Evolutionary conservation across 2,888 invertebrate species (phyloP).

Genomic region (Spilarctia lutea): DNA sequence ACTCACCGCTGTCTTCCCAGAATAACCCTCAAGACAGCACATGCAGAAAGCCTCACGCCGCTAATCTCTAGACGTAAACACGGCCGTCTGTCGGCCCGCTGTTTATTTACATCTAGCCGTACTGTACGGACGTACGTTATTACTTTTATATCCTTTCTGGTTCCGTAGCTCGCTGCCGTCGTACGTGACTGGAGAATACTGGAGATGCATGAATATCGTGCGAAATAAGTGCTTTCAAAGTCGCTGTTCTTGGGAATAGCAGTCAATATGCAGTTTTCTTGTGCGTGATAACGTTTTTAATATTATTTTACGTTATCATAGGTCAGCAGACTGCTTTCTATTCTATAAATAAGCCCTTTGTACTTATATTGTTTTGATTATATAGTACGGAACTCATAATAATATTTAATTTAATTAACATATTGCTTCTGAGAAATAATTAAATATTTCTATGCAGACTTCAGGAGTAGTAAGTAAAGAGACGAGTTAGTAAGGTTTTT

Average conservation of each 20-base stretch:
- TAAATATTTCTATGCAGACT: too few relatives aligned
- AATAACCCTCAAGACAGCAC: conserved; percentile 55
- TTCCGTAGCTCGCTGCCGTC: neutral
- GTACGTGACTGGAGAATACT: conserved; percentile 1
- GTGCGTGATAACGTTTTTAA: conserved; percentile 8
- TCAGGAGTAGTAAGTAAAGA: too few relatives aligned
- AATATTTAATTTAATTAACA: too few relatives aligned
- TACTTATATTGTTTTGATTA: neutral
- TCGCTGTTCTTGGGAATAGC: neutral
- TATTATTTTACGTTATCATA: neutral
- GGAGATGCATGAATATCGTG: neutral
- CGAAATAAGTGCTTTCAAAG: neutral
- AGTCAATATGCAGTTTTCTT: conserved; percentile 4
- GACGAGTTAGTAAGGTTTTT: too few relatives aligned
- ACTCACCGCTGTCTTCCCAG: conserved; percentile 35
- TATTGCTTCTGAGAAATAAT: too few relatives aligned
- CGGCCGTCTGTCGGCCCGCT: conserved; percentile 44
- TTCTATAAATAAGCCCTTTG: neutral
- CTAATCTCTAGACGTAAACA: conserved; percentile 78
- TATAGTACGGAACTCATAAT: neutral
- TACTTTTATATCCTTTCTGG: conserved; percentile 12
- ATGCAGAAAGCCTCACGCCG: conserved; percentile 57
- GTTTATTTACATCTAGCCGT: conserved; percentile 34
- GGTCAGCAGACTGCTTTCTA: neutral
- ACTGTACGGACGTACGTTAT: conserved; percentile 4